phyloP scores from a whole-genome alignment of 2,888 invertebrate genomes.

The Calameuta pallipes region DNA sequence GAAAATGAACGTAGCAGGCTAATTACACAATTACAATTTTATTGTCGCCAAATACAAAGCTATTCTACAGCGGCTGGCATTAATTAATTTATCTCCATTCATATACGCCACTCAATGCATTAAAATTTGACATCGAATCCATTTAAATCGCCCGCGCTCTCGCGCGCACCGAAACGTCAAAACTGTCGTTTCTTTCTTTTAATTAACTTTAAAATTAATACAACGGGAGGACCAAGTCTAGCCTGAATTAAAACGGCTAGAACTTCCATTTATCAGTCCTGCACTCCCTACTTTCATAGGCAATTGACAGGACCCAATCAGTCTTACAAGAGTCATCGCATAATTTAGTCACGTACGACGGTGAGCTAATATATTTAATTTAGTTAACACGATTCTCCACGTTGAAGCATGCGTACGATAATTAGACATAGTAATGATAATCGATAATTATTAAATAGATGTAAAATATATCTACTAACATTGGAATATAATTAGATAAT shows the following conservation, averaged over 20 bases:
- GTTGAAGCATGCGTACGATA: constrained; percentile 10
- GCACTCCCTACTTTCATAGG: constrained; percentile 28
- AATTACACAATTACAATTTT: constrained; percentile 20
- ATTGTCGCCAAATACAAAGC: constrained; percentile 29
- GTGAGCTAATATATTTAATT: constrained; percentile 16
- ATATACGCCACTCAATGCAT: neutral
- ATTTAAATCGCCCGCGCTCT: too few species aligned
- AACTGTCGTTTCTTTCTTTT: neutral
- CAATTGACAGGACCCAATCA: constrained; percentile 33
- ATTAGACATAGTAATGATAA: neutral
- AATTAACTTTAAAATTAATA: constrained; percentile 1
- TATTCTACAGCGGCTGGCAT: constrained; percentile 20
- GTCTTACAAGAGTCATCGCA: constrained; percentile 27
- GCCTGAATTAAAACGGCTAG: neutral
- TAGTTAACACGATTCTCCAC: constrained; percentile 14
- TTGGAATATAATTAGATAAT: constrained; percentile 27
- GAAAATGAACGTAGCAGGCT: neutral
- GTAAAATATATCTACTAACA: constrained; percentile 30
- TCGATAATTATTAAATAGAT: constrained; percentile 17
- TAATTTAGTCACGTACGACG: constrained; percentile 7
- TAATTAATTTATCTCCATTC: neutral
- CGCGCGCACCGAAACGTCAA: neutral
- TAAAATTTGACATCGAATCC: too few species aligned
- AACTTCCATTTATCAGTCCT: constrained; percentile 14
- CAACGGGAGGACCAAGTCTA: neutral